These are phyloP conservation scores for Tiliqua scincoides DNA, from an alignment of 2,113 vertebrate genomes.

Conservation along the genomic window DNA sequence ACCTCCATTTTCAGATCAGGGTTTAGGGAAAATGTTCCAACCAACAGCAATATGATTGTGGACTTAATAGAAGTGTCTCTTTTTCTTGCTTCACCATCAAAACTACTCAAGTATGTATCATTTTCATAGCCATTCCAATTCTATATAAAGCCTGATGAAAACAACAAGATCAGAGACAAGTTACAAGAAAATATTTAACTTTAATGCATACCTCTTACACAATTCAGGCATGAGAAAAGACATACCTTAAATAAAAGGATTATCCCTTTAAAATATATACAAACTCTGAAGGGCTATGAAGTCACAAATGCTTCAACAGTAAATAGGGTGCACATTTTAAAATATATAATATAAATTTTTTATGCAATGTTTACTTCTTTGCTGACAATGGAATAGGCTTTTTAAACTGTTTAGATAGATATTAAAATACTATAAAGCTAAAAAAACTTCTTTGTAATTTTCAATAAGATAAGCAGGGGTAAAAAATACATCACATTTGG, in stretches of 20 bases:
- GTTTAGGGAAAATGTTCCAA: no score
- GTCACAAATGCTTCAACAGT: constrained; percentile 68
- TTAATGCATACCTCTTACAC: constrained; percentile 70
- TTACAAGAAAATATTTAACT: constrained; percentile 71
- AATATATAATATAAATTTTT: constrained; percentile 73
- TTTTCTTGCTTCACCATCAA: background rate
- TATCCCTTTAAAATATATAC: constrained; percentile 57
- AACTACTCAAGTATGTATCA: background rate
- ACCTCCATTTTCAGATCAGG: no score
- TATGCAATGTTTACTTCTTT: constrained; percentile 44
- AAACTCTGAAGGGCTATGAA: constrained; percentile 67
- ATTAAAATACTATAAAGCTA: constrained; percentile 77
- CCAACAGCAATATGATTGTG: no score
- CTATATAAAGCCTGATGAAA: background rate
- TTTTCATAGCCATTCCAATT: no score
- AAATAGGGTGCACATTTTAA: constrained; percentile 68
- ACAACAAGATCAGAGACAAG: constrained; percentile 13
- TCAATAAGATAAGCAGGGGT: constrained; percentile 67
- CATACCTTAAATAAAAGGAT: constrained; percentile 55
- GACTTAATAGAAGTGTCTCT: no score
- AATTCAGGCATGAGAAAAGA: constrained; percentile 63
- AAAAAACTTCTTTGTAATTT: constrained; percentile 71
- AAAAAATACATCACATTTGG: constrained; percentile 75
- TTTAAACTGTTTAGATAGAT: constrained; percentile 68
- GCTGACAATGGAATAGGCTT: constrained; percentile 44